phyloP scores from a whole-genome alignment of 2,888 invertebrate species.

The Synergus laeviventris region DNA sequence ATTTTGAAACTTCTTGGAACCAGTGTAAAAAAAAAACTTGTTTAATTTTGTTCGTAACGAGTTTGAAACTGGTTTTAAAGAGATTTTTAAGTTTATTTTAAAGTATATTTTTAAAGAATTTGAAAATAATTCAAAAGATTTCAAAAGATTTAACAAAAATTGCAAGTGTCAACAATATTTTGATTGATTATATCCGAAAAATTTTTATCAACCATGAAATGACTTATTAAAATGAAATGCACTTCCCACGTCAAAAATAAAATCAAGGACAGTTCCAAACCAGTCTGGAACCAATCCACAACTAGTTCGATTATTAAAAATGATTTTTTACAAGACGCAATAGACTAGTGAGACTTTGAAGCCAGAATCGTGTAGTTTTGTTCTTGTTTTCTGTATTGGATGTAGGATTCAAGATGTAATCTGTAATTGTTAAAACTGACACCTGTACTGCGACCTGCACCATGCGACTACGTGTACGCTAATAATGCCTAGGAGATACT shows the following conservation, averaged over 20 bases:
- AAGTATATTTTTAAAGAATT: no score
- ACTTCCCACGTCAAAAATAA: no score
- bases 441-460: conserved; percentile 70
- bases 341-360: background rate
- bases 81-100: no score
- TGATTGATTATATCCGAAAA: no score
- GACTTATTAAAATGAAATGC: no score
- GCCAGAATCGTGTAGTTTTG: background rate
- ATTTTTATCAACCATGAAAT: no score
- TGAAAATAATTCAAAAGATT: no score
- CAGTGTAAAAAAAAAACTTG: no score
- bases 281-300: background rate
- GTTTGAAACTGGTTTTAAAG: background rate
- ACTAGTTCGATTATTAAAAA: background rate
- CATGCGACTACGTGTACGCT: conserved; percentile 70
- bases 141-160: no score
- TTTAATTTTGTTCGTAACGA: background rate
- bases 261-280: no score
- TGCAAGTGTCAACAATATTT: no score
- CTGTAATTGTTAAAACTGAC: conserved; percentile 59
- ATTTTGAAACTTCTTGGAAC: background rate
- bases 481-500: conserved; percentile 48
- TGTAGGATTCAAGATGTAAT: background rate
- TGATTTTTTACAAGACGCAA: background rate
- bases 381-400: background rate